A percentile compares a stretch with the other conserved stretches of the same genome.
Evolutionary conservation across 1,140 invertebrate genomes (phyloP).

Genomic region (Diorhabda elongata): DNA sequence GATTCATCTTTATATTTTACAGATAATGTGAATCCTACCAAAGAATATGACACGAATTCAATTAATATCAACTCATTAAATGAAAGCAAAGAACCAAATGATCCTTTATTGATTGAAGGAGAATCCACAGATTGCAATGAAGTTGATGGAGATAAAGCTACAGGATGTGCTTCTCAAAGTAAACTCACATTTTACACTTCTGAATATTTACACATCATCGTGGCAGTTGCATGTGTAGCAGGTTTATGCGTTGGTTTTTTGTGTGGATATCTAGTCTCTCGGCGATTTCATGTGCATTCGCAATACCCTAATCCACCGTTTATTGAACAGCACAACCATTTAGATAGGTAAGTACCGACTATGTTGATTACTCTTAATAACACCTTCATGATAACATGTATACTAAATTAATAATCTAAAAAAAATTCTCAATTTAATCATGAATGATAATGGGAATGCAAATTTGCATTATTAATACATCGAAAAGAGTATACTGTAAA

Average conservation of each 20-base stretch:
- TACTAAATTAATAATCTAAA: too few relatives aligned
- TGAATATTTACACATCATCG: constrained; percentile 31
- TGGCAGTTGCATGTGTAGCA: constrained; percentile 67
- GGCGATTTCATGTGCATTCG: constrained; percentile 66
- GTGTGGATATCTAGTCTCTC: constrained; percentile 76
- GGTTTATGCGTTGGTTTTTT: constrained; percentile 79
- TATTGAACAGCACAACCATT: constrained; percentile 63
- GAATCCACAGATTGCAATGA: constrained; percentile 22
- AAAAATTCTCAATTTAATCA: too few relatives aligned
- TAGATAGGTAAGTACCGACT: constrained; percentile 49
- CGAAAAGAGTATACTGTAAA: too few relatives aligned
- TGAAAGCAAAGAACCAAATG: constrained; percentile 21
- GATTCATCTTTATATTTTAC: not conserved
- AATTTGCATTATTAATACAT: too few relatives aligned
- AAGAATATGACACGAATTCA: constrained; percentile 25
- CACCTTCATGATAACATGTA: too few relatives aligned
- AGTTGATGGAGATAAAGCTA: constrained; percentile 20
- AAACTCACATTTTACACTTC: constrained; percentile 15
- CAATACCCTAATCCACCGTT: constrained; percentile 68
- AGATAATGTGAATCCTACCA: constrained; percentile 20
- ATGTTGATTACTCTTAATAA: not conserved
- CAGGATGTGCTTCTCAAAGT: constrained; percentile 17
- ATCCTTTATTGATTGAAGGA: constrained; percentile 24
- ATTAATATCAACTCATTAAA: constrained; percentile 22
- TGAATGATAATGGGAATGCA: too few relatives aligned